phyloP scores from a whole-genome alignment of 2,888 invertebrate genomes.

The Parasteatoda lunata region DNA sequence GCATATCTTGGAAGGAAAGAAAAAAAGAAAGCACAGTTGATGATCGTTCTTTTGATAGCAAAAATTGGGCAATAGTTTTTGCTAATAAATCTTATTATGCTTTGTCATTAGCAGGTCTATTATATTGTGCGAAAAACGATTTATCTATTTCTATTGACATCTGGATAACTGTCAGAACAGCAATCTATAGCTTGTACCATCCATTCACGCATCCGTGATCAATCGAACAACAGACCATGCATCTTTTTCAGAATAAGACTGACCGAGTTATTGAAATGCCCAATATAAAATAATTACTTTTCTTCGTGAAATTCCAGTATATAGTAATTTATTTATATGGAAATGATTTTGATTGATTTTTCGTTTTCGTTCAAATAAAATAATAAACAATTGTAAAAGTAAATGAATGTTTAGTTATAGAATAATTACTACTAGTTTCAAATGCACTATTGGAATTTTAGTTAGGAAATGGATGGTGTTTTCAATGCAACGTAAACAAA shows the following conservation, averaged over 20 bases:
- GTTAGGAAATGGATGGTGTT: no score
- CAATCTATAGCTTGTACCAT: not conserved
- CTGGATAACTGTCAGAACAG: not conserved
- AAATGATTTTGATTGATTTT: no score
- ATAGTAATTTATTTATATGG: no score
- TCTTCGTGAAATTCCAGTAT: no score
- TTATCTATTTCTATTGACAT: not conserved
- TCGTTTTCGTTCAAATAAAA: no score
- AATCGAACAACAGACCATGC: slow-evolving; percentile 9
- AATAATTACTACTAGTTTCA: no score
- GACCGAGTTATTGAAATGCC: not conserved
- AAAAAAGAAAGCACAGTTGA: not conserved
- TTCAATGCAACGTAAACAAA: no score
- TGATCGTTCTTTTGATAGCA: not conserved
- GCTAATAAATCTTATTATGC: not conserved
- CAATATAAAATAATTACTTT: no score
- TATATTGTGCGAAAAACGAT: not conserved
- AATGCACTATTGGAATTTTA: no score
- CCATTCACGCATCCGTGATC: slow-evolving; percentile 8
- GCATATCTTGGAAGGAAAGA: no score
- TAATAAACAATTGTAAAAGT: no score
- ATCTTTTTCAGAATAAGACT: not conserved
- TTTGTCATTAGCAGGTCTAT: not conserved
- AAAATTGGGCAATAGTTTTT: not conserved
- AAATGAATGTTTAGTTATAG: no score